A percentile compares a stretch with the other conserved stretches of the same genome.
Evolutionary conservation across 23 tunicate species (phyloP).

Genomic region (Ciona savignyi): DNA sequence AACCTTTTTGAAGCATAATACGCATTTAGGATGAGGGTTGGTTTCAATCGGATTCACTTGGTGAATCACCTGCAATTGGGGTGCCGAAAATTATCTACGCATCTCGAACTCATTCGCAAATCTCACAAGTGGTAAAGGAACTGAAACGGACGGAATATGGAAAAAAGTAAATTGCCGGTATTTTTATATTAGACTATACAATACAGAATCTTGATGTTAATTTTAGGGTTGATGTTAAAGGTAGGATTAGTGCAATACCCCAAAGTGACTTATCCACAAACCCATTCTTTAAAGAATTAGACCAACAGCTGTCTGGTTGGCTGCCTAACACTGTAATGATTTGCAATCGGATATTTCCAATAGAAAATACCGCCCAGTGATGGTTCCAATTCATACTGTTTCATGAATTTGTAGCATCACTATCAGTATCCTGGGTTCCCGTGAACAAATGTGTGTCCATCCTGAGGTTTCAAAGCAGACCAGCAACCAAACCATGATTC

Average conservation of each 20-base stretch:
- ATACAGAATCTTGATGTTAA: too few relatives aligned
- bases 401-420: slow-evolving; percentile 30
- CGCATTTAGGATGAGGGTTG: slow-evolving; percentile 32
- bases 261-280: too few relatives aligned
- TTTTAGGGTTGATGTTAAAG: too few relatives aligned
- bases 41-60: slow-evolving; percentile 17
- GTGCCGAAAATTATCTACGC: slow-evolving; percentile 91
- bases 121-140: slow-evolving; percentile 87
- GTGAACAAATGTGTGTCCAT: slow-evolving; percentile 88
- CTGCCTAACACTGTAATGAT: too few relatives aligned
- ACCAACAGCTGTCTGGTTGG: too few relatives aligned
- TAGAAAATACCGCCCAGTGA: too few relatives aligned
- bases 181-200: not conserved
- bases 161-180: slow-evolving; percentile 34
- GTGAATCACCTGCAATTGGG: slow-evolving; percentile 5
- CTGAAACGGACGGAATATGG: slow-evolving; percentile 73
- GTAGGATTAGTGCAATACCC: too few relatives aligned
- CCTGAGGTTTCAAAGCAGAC: slow-evolving; percentile 84
- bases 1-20: too few relatives aligned
- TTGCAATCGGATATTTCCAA: too few relatives aligned
- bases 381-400: too few relatives aligned
- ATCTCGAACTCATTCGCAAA: slow-evolving; percentile 92
- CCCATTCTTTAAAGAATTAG: too few relatives aligned
- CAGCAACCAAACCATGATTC: slow-evolving; percentile 78
- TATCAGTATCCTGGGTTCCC: slow-evolving; percentile 72